Evolutionary conservation across 2,797 vertebrate species (phyloP), one percentile per base, ranked within the genome.

Genomic region (Sebastes aleutianus): DNA sequence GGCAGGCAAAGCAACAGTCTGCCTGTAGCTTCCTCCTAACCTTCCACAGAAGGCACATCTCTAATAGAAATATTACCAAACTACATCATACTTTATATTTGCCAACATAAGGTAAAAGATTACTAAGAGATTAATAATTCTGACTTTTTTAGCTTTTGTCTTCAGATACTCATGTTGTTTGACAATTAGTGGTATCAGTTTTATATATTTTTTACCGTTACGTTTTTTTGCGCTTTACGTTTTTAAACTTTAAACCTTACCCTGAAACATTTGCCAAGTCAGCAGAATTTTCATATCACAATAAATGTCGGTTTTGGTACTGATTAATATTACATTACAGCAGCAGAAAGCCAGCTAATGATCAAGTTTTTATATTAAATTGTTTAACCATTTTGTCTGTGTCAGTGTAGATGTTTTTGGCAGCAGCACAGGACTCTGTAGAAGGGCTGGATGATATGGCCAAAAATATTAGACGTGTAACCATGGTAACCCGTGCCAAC

Each of bases 11-110:
- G 65, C 63, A 66, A 67, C 75, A 76, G 86, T 85, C 32, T 82
- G 83, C 89, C 82, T 80, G 74, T 75, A 76, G 82, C 80, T 86
- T 80, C 73, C 73, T 73, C 75, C 65, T 64, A 85, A 85, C 80
- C 78, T 73, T 31, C 26, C 62, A 78, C 64, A 74, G 39, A 75
- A 26, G 27, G 26, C 27, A 62, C 11, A 59, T n/a, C 24, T 62
- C 32, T 18, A 34, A 57, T 77, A 18, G 36, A 62, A 77, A 86
- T 47, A 70, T 3, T 70, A 65, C 27, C 11, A 22, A 65, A 74
- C 22, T 26, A 39, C 34, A 58, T 27, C 18, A 24, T 6, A 32
- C 2, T 43, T 24, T 36, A 50, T 5, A 57, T 54, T 27, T 34
- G 2, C 6, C 3, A 36, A 11, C 5, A 75, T 9, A 34, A 14